phyloP scores from a whole-genome alignment of 2,113 vertebrate species.

The Amblyopsis rosae region DNA sequence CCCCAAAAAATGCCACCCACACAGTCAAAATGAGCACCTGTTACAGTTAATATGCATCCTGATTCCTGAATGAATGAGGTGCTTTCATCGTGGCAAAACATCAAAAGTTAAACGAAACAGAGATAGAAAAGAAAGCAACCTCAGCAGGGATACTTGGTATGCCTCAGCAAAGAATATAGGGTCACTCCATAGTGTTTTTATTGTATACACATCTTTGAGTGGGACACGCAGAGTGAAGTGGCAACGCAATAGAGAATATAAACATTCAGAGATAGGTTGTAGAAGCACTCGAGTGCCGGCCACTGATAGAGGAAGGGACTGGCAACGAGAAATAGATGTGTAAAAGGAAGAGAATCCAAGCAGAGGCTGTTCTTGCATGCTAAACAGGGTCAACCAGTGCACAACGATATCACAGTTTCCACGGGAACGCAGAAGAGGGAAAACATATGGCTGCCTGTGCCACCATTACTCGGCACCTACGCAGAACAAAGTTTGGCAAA shows the following conservation, averaged over 20 bases:
- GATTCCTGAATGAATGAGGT: not conserved
- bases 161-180: not conserved
- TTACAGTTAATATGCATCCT: too few species aligned
- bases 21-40: too few species aligned
- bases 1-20: too few species aligned
- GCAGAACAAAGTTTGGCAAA: conserved; percentile 9
- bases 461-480: conserved; percentile 46
- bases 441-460: conserved; percentile 17
- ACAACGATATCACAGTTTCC: conserved; percentile 52
- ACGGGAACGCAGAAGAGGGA: conserved; percentile 49
- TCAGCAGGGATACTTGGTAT: not conserved
- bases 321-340: not conserved
- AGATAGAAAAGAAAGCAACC: not conserved
- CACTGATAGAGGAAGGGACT: not conserved
- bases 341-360: conserved; percentile 18
- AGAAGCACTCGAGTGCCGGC: not conserved
- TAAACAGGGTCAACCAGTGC: conserved; percentile 40
- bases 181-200: not conserved
- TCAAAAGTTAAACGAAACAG: not conserved
- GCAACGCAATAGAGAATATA: not conserved
- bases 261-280: not conserved
- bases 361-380: conserved; percentile 31
- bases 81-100: not conserved
- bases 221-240: not conserved
- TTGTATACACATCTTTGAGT: not conserved